A percentile compares a stretch with the other conserved stretches of the same genome.
Evolutionary conservation across 2,888 invertebrate species (phyloP).

Genomic region (Tenodera sinensis): DNA sequence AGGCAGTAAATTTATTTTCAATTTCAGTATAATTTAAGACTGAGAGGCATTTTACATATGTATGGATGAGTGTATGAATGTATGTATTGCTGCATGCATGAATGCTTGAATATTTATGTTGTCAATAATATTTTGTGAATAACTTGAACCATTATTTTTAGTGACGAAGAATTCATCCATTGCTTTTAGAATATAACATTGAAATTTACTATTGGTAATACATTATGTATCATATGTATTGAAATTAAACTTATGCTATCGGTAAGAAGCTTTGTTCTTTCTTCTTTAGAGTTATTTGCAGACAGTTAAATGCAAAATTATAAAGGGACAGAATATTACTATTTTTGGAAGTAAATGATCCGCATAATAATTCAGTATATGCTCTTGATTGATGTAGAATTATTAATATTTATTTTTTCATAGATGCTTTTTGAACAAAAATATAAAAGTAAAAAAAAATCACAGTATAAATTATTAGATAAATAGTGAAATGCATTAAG

Average conservation of each 20-base stretch:
- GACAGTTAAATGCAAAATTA: background rate
- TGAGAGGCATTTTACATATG: background rate
- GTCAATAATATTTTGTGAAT: background rate
- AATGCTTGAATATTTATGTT: background rate
- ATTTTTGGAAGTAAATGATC: background rate
- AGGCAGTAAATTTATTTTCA: background rate
- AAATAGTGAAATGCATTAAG: too few relatives aligned
- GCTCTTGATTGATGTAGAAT: background rate
- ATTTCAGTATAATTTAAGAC: background rate
- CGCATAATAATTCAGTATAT: background rate
- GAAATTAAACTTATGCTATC: too few relatives aligned
- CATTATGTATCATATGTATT: background rate
- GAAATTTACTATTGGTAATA: background rate
- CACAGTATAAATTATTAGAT: background rate
- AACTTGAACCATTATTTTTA: background rate
- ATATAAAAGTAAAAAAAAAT: background rate
- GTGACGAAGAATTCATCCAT: background rate
- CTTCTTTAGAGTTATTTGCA: background rate
- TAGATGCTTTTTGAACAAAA: background rate
- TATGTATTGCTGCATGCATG: background rate
- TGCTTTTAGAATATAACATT: background rate
- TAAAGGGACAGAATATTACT: background rate
- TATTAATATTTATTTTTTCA: background rate
- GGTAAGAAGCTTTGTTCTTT: too few relatives aligned
- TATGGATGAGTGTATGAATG: background rate